These are phyloP conservation scores for Danio kyathit DNA, from an alignment of 2,797 vertebrate species.

Conservation along the genomic window DNA sequence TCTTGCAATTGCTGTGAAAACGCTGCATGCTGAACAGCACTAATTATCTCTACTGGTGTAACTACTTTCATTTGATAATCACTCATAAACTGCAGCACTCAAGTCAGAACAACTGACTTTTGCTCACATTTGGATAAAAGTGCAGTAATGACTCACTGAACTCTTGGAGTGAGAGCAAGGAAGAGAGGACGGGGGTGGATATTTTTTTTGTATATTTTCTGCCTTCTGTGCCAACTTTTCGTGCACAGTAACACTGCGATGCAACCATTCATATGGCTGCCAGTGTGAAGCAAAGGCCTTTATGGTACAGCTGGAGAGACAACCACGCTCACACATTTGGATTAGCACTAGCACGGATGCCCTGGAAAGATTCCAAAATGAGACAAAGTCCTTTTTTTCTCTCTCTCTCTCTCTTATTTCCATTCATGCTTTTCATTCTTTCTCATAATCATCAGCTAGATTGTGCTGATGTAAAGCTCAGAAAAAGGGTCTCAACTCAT, in stretches of 20 bases:
- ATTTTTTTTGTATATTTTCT: background rate
- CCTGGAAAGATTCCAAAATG: conserved; percentile 20
- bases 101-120: conserved; percentile 20
- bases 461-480: conserved; percentile 6
- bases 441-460: conserved; percentile 23
- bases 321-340: background rate
- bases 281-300: background rate
- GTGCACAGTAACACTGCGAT: conserved; percentile 17
- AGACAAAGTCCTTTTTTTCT: background rate
- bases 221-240: conserved; percentile 18
- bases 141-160: conserved; percentile 31
- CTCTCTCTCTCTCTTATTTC: background rate
- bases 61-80: conserved; percentile 9
- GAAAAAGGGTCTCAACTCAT: conserved; percentile 17
- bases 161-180: background rate
- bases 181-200: background rate
- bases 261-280: conserved; percentile 15
- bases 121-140: conserved; percentile 34
- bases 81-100: conserved; percentile 21
- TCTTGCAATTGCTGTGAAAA: background rate
- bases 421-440: conserved; percentile 13
- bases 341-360: background rate
- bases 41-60: conserved; percentile 29
- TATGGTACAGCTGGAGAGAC: conserved; percentile 29
- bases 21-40: background rate